A percentile compares a stretch with the other conserved stretches of the same genome.
Conservation (phyloP, 2,888 invertebrate genomes). For the Heliconius erato region DNA sequence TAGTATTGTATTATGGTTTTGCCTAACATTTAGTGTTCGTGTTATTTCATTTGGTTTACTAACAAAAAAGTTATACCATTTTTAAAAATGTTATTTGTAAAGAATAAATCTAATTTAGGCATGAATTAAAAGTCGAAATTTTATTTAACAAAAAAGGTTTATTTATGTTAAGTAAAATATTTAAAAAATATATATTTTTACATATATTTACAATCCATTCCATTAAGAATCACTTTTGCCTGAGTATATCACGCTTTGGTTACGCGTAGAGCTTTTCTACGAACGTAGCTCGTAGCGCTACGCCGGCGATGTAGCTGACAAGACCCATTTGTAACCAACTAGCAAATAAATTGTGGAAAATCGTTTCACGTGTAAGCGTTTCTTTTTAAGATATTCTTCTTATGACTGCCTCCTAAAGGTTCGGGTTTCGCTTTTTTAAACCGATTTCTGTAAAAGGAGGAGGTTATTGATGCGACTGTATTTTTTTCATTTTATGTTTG, state of each 20-base stretch:
- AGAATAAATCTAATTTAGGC: too few relatives aligned
- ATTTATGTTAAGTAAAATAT: not conserved
- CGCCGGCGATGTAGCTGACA: slow-evolving; percentile 48
- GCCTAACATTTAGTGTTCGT: too few relatives aligned
- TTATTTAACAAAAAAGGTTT: not conserved
- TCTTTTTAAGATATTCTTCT: slow-evolving; percentile 23
- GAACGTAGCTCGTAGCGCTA: slow-evolving; percentile 46
- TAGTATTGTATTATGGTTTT: too few relatives aligned
- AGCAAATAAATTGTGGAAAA: slow-evolving; percentile 26
- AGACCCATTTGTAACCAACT: slow-evolving; percentile 40
- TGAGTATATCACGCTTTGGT: slow-evolving; percentile 5
- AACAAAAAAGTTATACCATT: too few relatives aligned
- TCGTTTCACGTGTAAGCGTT: slow-evolving; percentile 24
- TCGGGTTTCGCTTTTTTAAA: not conserved
- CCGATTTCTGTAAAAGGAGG: too few relatives aligned
- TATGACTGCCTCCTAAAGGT: not conserved
- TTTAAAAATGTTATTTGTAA: too few relatives aligned
- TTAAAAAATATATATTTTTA: not conserved
- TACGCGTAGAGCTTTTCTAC: slow-evolving; percentile 43
- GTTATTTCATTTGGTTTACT: too few relatives aligned
- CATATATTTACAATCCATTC: not conserved
- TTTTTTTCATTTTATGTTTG: too few relatives aligned
- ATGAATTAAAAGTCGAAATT: not conserved
- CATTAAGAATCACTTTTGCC: slow-evolving; percentile 13
- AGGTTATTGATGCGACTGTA: too few relatives aligned